These are phyloP conservation scores for Dynastes grantii DNA, from an alignment of 2,888 invertebrate species.

Conservation along the genomic window DNA sequence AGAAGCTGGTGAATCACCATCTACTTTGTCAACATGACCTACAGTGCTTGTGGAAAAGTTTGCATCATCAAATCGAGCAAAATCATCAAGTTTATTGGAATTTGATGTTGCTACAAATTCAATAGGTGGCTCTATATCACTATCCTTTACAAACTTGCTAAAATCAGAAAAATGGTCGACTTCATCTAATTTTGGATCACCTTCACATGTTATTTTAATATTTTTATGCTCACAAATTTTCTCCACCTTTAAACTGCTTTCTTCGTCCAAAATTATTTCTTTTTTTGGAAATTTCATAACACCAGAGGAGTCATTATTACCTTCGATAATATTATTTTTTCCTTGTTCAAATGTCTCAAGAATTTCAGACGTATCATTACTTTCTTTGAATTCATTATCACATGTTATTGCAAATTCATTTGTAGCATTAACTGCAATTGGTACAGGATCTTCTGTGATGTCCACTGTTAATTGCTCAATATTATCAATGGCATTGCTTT, in stretches of 20 bases:
- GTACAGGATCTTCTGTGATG: too few relatives aligned
- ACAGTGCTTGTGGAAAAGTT: not conserved
- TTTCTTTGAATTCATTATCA: too few relatives aligned
- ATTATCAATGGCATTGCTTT: too few relatives aligned
- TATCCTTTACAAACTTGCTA: not conserved
- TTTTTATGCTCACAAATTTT: not conserved
- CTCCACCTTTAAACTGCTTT: not conserved
- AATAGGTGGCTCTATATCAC: not conserved
- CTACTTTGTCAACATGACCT: not conserved
- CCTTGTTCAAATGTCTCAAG: too few relatives aligned
- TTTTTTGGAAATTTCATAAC: not conserved
- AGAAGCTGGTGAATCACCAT: not conserved
- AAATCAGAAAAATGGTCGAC: slow-evolving; percentile 14
- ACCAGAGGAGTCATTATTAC: not conserved
- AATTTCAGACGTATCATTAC: too few relatives aligned
- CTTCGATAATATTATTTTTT: too few relatives aligned
- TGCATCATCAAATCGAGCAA: slow-evolving; percentile 41
- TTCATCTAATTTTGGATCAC: slow-evolving; percentile 30
- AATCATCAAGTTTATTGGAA: slow-evolving; percentile 48
- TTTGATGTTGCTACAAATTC: not conserved
- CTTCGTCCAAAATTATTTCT: not conserved
- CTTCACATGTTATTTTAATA: slow-evolving; percentile 8
- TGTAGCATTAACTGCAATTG: too few relatives aligned
- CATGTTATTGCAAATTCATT: too few relatives aligned
- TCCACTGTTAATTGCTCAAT: too few relatives aligned